Evolutionary conservation across 2,888 invertebrate species (phyloP).

Genomic region (Yponomeuta plumbellus): DNA sequence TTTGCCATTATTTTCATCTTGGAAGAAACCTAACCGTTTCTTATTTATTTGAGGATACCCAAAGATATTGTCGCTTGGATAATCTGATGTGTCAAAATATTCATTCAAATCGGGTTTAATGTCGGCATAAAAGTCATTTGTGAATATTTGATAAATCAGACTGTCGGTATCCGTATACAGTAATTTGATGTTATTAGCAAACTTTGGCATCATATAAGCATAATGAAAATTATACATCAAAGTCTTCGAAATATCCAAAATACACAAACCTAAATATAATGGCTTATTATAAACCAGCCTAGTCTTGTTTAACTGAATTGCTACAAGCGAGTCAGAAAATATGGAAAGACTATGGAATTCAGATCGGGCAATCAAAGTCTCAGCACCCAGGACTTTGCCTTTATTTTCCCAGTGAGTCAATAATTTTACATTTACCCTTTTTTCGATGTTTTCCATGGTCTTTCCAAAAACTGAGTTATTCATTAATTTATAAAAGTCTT

Average conservation of each 20-base stretch:
- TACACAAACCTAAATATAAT: conserved; percentile 19
- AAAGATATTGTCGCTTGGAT: conserved; percentile 21
- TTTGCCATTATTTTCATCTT: too few species aligned
- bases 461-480: conserved; percentile 48
- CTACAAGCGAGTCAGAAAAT: conserved; percentile 37
- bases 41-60: conserved; percentile 31
- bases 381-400: conserved; percentile 29
- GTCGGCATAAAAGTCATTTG: conserved; percentile 28
- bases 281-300: conserved; percentile 26
- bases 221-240: too few species aligned
- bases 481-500: conserved; percentile 46
- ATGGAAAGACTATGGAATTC: conserved; percentile 38
- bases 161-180: neutral
- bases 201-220: too few species aligned
- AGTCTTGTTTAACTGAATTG: conserved; percentile 22
- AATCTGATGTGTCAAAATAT: neutral
- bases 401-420: conserved; percentile 35
- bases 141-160: conserved; percentile 28
- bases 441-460: conserved; percentile 39
- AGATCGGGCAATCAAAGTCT: conserved; percentile 28
- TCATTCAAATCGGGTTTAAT: conserved; percentile 20
- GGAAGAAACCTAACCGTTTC: conserved; percentile 22
- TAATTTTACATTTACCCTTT: conserved; percentile 35
- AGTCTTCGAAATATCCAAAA: too few species aligned
- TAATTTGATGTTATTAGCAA: neutral